Evolutionary conservation across 2,888 invertebrate genomes (phyloP).

Genomic region (Lamellibrachia columna): DNA sequence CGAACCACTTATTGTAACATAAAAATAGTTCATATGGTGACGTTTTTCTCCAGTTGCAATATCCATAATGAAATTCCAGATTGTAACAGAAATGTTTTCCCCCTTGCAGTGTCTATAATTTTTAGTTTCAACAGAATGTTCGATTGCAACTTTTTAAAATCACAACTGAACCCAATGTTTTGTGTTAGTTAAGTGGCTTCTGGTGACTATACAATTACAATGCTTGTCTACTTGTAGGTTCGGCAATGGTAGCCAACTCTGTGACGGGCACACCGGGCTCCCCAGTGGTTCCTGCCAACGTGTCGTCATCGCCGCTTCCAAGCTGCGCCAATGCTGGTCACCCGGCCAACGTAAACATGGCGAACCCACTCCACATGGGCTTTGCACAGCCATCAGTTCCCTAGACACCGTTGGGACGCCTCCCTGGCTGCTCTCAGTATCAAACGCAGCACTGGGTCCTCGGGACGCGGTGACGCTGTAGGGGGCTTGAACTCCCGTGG

Average conservation of each 20-base stretch:
- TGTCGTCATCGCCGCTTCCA: constrained; percentile 58
- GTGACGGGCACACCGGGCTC: constrained; percentile 57
- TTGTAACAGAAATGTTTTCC: no score
- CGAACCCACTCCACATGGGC: neutral
- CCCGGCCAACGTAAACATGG: neutral
- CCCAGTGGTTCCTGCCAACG: constrained; percentile 51
- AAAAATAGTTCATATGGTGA: no score
- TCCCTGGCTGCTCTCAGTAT: neutral
- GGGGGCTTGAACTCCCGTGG: neutral
- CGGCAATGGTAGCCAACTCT: constrained; percentile 36
- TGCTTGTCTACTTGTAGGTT: constrained; percentile 27
- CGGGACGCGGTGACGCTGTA: neutral
- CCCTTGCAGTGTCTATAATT: no score
- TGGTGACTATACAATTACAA: neutral
- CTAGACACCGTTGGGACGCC: neutral
- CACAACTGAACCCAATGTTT: neutral
- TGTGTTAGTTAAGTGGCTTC: neutral
- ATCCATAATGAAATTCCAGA: no score
- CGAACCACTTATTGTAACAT: no score
- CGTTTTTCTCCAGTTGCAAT: no score
- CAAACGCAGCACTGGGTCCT: neutral
- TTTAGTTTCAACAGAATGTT: neutral
- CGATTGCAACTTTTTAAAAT: neutral
- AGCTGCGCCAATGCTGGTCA: neutral
- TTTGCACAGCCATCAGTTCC: neutral